Percentiles rank a stretch among this genome's conserved stretches.
These are phyloP conservation scores for Fissipunctia ypsillon DNA, from an alignment of 2,888 invertebrate genomes.

Conservation along the genomic window DNA sequence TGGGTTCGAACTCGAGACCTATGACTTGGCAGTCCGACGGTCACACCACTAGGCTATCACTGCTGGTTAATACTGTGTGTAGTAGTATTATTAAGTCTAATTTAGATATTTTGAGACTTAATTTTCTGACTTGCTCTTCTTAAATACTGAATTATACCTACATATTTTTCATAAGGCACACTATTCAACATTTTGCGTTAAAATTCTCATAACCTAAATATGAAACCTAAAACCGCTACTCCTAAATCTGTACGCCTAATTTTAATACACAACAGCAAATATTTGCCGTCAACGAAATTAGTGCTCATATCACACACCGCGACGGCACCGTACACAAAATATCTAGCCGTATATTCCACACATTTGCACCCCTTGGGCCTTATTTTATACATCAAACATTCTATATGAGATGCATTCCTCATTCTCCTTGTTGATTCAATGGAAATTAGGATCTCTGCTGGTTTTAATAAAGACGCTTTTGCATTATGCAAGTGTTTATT, in stretches of 20 bases:
- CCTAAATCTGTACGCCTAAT: conserved; percentile 53
- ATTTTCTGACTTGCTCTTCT: neutral
- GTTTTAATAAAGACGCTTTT: conserved; percentile 79
- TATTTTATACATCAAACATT: conserved; percentile 60
- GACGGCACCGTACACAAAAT: conserved; percentile 51
- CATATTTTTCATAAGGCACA: neutral
- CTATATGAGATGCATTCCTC: conserved; percentile 79
- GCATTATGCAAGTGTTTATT: conserved; percentile 73
- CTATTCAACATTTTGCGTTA: neutral
- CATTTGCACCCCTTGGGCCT: conserved; percentile 56
- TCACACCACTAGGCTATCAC: too few species aligned
- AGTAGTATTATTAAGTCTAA: neutral
- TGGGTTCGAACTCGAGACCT: too few species aligned
- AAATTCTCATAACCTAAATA: conserved; percentile 18
- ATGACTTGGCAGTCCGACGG: too few species aligned
- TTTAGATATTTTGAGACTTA: neutral
- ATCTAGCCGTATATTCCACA: conserved; percentile 63
- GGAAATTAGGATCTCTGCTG: conserved; percentile 80
- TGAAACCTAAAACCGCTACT: conserved; percentile 21
- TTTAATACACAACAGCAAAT: conserved; percentile 54
- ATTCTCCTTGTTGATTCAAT: conserved; percentile 82
- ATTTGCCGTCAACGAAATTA: conserved; percentile 58
- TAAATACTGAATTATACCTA: neutral
- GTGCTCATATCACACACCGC: conserved; percentile 41
- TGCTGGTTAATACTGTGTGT: too few species aligned